Base-by-base conservation (phyloP, 1,140 invertebrate genomes). In the Ericerus pela region DNA sequence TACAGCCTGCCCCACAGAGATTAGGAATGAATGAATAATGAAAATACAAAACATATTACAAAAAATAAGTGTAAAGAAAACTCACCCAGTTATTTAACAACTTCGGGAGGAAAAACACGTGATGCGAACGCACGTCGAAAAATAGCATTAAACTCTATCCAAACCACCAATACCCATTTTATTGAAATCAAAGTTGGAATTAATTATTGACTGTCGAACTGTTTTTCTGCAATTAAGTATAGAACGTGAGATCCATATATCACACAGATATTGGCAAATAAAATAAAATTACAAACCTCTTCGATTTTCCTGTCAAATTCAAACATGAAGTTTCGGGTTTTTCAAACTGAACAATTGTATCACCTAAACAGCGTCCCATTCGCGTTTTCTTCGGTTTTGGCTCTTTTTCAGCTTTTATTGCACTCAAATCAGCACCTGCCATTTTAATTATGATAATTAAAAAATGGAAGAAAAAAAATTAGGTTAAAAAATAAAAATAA, bases 121-220 rank as follows among this genome's bases (percentile, higher is more conserved):
- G 96, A 99, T 22, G 96, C 96, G 73, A 99, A 99, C 1, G 96
- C 96, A 73, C 96, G 74, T 61, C 96, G 77, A 68, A 99, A 98
- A 60, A 99, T 98, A 0, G 92, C 89, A 68, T 89, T 95, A 72
- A 99, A 99, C 71, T 99, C 93, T 89, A 67, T 96, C 94, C 61
- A 99, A 72, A 67, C 96, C 96, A 65, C 96, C 96, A 64, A 99
- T 96, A 47, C 96, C 96, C 91, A 99, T 96, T 69, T 95, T 94
- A 59, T 91, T 85, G 68, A 99, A 99, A 71, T 99, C 91, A 93
- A 93, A 99, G 66, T 96, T 92, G 20, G 95, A 94, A 72, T 96
- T 97, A 58, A 99, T 97, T 56, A 97, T 92, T 0, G 88, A 88
- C 66, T 88, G 85, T 8, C 87, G 76, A 1, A 82, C 73, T 37